Base-by-base conservation (phyloP, 2,113 vertebrate genomes). In the Epinephelus moara region DNA sequence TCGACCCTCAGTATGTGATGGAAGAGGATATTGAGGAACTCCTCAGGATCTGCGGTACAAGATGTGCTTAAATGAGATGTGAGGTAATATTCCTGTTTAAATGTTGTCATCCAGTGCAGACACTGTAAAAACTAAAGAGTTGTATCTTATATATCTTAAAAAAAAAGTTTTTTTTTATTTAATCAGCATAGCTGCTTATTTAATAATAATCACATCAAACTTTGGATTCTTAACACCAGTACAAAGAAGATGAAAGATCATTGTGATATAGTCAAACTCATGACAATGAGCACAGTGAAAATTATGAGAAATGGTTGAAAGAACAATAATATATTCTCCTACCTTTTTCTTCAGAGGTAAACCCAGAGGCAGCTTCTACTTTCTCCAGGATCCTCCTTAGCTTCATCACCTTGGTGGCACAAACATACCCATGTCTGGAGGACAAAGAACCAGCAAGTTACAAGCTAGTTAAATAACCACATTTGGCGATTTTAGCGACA, bases 291-390 rank as follows among this genome's bases (percentile, higher is more conserved):
- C 12, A 27, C 14, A 11, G 42, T 19, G 23, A 33, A 67, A 25
- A 25, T 14, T 27, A 15, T 30, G 5, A 63, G 2, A 42, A 25
- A 21, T 3, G 9, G 8, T 4, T 61, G 21, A 49, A 68, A n/a
- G 25, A 42, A 3, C 11, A 33, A 37, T 19, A 42, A 33, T 21
- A 33, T 40, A 18, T 7, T 64, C 45, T 88, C 7, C 17, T 87
- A 99, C 98, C 98, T 97, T 99, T 99, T 91, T 99, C 98, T 91
- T 99, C 98, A 75, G 98, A 99, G n/a, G 98, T 99, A 92, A 99
- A 99, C 80, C 98, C 98, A 86, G 98, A 99, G 0, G 98, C 98
- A 75, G 98, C 98, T 88, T 98, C 98, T 80, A 99, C 98, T 93
- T 99, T 99, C 93, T 99, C 98, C 92, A 99, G 95, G 88, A 99